Evolutionary conservation across 1,140 invertebrate species (phyloP), one percentile per base, ranked within the genome.

Genomic region (Druon quercuslanigerum): DNA sequence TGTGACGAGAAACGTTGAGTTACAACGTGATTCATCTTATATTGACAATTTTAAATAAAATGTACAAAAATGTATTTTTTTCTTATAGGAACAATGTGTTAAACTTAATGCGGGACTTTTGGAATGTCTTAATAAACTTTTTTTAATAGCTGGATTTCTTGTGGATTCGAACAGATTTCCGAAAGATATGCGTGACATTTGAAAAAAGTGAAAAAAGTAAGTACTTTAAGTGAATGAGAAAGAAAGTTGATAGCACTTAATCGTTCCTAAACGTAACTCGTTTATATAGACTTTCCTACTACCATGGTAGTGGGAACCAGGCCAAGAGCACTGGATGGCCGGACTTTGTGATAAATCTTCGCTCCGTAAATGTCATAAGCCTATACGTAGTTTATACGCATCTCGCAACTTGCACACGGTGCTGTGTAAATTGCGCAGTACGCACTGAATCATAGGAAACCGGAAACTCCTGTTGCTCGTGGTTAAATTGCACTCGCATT

Each of bases 271-370:
- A 46, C 40, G 11, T 11, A 46, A 46, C 4, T 11, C 40, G 40
- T 46, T 46, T 46, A 46, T 46, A 46, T 46, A 46, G 40, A 46
- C 40, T 46, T 46, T 46, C 4, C 40, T 46, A 40, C 60, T 16
- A 25, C n/a, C 25, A 33, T 33, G 66, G 17, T 71, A 79, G 50
- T 76, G 83, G 83, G 83, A 85, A 85, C 66, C 76, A 83, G 84
- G 84, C 81, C 84, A 83, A 85, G 84, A 85, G 80, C 84, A 84
- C 78, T 79, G 81, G 75, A 75, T 72, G 71, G 75, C 74, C 76
- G 71, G 74, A 76, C 76, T 77, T 77, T 81, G 84, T 83, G 83
- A 85, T 84, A 83, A 79, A 85, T 85, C 79, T 77, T 79, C 75
- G 73, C 76, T 76, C 73, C 52, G 52, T 74, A 56, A 51, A 71